Conservation (phyloP, 2,113 vertebrate species). For the Aphelocoma coerulescens region DNA sequence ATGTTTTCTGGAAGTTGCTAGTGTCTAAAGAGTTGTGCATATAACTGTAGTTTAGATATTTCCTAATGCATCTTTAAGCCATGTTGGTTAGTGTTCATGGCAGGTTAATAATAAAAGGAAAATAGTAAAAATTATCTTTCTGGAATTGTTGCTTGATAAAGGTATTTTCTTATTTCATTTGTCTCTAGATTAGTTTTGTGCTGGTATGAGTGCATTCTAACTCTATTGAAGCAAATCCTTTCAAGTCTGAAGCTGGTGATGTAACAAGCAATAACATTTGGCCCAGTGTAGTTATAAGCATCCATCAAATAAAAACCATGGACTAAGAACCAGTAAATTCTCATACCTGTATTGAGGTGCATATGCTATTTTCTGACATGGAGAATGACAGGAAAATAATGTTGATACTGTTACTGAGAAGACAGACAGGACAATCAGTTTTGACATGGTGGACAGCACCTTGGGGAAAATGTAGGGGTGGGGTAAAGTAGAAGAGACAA, state of each 20-base stretch:
- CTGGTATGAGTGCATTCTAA: background rate
- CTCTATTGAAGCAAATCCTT: background rate
- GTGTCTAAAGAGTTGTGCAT: background rate
- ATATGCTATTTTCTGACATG: background rate
- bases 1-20: background rate
- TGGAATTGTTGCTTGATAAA: background rate
- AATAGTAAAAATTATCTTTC: conserved; percentile 12
- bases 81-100: background rate
- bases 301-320: background rate
- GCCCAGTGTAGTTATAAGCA: background rate
- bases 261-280: background rate
- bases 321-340: background rate
- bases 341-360: background rate
- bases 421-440: background rate
- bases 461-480: background rate
- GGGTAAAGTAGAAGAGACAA: background rate
- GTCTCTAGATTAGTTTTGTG: background rate
- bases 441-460: background rate
- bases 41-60: background rate
- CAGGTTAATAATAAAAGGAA: conserved; percentile 1
- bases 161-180: background rate
- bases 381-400: background rate
- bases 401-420: background rate
- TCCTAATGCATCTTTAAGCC: background rate
- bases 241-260: background rate